Evolutionary conservation across 2,888 invertebrate genomes (phyloP).

Genomic region (Salpingus planirostris): DNA sequence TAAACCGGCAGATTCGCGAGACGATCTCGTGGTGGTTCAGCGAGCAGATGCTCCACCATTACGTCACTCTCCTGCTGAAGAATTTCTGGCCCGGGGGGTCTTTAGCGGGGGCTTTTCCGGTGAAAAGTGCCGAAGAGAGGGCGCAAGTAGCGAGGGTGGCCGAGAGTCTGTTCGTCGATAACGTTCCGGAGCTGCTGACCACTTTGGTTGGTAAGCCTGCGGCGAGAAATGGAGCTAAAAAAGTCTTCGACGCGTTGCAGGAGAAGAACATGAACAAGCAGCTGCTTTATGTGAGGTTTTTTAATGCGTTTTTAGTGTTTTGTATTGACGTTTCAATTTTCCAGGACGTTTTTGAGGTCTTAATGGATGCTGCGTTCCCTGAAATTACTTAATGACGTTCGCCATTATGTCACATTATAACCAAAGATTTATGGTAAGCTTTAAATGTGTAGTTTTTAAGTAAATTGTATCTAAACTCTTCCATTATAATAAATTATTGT

Average conservation of each 20-base stretch:
- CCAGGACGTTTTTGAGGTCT: slow-evolving; percentile 46
- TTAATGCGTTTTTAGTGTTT: not conserved
- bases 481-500: no score
- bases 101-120: slow-evolving; percentile 48
- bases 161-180: slow-evolving; percentile 57
- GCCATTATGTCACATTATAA: no score
- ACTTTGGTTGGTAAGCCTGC: slow-evolving; percentile 80
- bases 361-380: slow-evolving; percentile 46
- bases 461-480: no score
- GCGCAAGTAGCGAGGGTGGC: slow-evolving; percentile 63
- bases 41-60: slow-evolving; percentile 85
- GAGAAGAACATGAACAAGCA: slow-evolving; percentile 82
- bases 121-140: slow-evolving; percentile 54
- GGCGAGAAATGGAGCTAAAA: slow-evolving; percentile 72
- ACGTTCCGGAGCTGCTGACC: slow-evolving; percentile 69
- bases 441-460: no score
- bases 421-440: no score
- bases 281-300: slow-evolving; percentile 72
- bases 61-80: slow-evolving; percentile 71
- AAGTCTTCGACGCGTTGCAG: slow-evolving; percentile 80
- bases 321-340: slow-evolving; percentile 29
- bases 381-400: slow-evolving; percentile 41
- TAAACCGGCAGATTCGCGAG: slow-evolving; percentile 84
- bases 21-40: slow-evolving; percentile 81
- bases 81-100: slow-evolving; percentile 86